Percentiles rank a stretch among this genome's conserved stretches.
These are phyloP conservation scores for Menidia menidia DNA, from an alignment of 2,797 vertebrate genomes.

Conservation along the genomic window DNA sequence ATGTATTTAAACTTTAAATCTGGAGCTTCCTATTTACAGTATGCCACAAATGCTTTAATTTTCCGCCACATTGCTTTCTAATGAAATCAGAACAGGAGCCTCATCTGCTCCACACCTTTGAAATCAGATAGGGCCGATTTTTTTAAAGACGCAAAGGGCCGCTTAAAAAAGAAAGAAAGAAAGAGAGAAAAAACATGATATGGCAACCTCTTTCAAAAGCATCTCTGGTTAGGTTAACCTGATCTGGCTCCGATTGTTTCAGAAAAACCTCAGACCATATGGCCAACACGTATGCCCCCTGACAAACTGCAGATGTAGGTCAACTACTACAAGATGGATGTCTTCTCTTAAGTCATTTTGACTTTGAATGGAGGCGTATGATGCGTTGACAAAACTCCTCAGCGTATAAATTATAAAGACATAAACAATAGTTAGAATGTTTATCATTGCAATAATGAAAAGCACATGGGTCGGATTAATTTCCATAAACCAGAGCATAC, in stretches of 20 bases:
- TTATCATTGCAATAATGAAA: constrained; percentile 57
- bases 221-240: constrained; percentile 71
- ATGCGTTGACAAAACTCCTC: constrained; percentile 47
- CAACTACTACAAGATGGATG: constrained; percentile 72
- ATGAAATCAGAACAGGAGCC: constrained; percentile 22
- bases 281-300: constrained; percentile 55
- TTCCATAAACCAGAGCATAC: constrained; percentile 58
- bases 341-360: constrained; percentile 56
- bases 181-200: constrained; percentile 24
- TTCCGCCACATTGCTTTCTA: constrained; percentile 1
- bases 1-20: not conserved
- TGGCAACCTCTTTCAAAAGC: constrained; percentile 57
- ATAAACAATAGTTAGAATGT: constrained; percentile 57
- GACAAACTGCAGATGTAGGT: constrained; percentile 71
- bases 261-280: constrained; percentile 73
- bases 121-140: constrained; percentile 48
- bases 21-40: not conserved
- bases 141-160: constrained; percentile 44
- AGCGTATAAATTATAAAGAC: constrained; percentile 51
- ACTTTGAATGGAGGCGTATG: constrained; percentile 28
- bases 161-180: constrained; percentile 8
- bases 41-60: constrained; percentile 9
- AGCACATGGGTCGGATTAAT: constrained; percentile 57
- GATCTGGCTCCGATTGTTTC: constrained; percentile 74
- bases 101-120: constrained; percentile 40